Evolutionary conservation across 2,888 invertebrate species (phyloP).

Genomic region (Hylaea fasciaria): DNA sequence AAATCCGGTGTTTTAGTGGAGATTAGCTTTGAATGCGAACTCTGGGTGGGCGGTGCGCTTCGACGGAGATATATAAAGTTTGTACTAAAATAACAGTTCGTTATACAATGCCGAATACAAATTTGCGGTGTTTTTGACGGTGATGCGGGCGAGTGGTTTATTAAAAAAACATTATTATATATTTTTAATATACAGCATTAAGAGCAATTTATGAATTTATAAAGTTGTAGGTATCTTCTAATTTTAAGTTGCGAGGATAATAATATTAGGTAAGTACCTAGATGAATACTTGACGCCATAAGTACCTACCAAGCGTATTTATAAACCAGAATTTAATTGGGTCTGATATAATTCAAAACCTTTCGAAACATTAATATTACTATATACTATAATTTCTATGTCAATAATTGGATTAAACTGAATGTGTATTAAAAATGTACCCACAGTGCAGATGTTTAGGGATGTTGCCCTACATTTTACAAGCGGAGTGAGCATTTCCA

Average conservation of each 20-base stretch:
- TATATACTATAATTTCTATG: not conserved
- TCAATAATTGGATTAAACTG: slow-evolving; percentile 30
- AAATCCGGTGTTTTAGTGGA: slow-evolving; percentile 51
- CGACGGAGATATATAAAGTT: slow-evolving; percentile 39
- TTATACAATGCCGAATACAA: slow-evolving; percentile 44
- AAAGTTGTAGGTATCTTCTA: no score
- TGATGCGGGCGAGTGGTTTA: slow-evolving; percentile 40
- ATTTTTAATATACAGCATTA: not conserved
- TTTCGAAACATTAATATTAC: no score
- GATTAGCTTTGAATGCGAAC: slow-evolving; percentile 47
- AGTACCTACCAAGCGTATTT: no score
- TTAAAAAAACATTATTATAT: not conserved
- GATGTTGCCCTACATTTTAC: slow-evolving; percentile 57
- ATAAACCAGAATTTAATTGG: no score
- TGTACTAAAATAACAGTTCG: slow-evolving; percentile 47
- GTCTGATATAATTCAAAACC: no score
- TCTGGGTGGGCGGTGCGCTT: slow-evolving; percentile 58
- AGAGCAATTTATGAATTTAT: no score
- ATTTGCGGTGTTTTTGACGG: slow-evolving; percentile 34
- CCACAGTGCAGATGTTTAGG: slow-evolving; percentile 49
- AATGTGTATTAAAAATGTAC: slow-evolving; percentile 37
- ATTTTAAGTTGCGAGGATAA: no score
- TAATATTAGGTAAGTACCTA: no score
- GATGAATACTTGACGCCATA: no score
- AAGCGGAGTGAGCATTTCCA: slow-evolving; percentile 51